A percentile compares a stretch with the other conserved stretches of the same genome.
Evolutionary conservation across 2,113 vertebrate genomes (phyloP).

Genomic region (Psittacula cyanocephala): DNA sequence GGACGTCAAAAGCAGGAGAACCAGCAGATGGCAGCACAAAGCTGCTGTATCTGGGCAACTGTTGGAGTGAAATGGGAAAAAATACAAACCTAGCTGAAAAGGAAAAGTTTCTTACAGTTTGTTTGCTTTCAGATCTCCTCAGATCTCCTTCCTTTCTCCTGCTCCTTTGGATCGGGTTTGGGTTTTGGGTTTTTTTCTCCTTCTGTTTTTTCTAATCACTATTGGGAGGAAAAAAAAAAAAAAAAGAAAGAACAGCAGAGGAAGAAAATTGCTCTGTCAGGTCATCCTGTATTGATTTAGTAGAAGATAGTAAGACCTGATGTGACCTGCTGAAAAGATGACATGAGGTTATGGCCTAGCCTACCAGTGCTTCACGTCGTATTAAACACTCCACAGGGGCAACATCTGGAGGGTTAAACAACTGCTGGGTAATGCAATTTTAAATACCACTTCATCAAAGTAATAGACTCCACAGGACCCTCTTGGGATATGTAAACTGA

Average conservation of each 20-base stretch:
- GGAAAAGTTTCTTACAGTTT: background rate
- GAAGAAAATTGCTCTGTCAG: background rate
- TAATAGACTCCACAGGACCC: slow-evolving; percentile 33
- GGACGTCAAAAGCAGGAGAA: background rate
- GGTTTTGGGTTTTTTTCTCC: background rate
- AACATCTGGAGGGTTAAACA: slow-evolving; percentile 59
- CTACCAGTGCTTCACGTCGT: slow-evolving; percentile 13
- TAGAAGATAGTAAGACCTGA: slow-evolving; percentile 22
- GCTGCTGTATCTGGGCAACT: background rate
- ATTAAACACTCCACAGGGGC: slow-evolving; percentile 53
- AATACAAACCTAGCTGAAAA: fast-evolving
- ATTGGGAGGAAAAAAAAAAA: background rate
- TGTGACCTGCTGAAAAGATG: slow-evolving; percentile 24
- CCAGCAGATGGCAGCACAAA: slow-evolving; percentile 74
- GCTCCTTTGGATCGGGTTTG: background rate
- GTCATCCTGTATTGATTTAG: slow-evolving; percentile 3
- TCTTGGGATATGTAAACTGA: slow-evolving; percentile 40
- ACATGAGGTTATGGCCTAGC: slow-evolving; percentile 18
- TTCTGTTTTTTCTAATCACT: background rate
- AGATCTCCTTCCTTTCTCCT: background rate
- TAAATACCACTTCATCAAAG: slow-evolving; percentile 41
- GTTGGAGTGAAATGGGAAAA: fast-evolving
- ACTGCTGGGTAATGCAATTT: slow-evolving; percentile 43
- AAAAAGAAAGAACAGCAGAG: background rate
- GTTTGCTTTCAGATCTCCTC: background rate